Evolutionary conservation across 2,888 invertebrate genomes (phyloP).

Genomic region (Himalopsyche japonica): DNA sequence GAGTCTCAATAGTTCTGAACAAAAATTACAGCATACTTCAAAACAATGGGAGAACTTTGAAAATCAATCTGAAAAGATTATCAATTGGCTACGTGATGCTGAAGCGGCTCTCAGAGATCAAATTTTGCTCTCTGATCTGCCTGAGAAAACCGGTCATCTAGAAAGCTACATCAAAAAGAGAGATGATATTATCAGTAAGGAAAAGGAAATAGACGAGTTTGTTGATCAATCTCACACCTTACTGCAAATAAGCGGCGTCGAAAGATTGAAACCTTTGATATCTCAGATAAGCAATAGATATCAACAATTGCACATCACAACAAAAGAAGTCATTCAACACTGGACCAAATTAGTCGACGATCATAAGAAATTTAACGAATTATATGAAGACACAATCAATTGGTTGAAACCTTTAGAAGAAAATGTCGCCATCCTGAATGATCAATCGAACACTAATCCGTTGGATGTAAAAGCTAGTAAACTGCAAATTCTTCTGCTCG

Average conservation of each 20-base stretch:
- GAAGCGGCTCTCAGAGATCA: constrained; percentile 87
- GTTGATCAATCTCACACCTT: constrained; percentile 87
- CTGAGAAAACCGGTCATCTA: constrained; percentile 79
- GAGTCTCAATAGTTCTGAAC: constrained; percentile 69
- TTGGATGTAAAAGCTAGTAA: constrained; percentile 69
- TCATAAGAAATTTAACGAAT: constrained; percentile 77
- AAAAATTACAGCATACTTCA: constrained; percentile 73
- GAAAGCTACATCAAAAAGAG: constrained; percentile 73
- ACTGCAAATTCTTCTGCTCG: constrained; percentile 73
- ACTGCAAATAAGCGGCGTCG: constrained; percentile 80
- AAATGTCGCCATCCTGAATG: constrained; percentile 66
- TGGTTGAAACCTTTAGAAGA: constrained; percentile 81
- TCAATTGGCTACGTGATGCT: constrained; percentile 83
- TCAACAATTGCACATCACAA: constrained; percentile 76
- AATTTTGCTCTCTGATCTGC: constrained; percentile 75
- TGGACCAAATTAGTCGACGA: constrained; percentile 84
- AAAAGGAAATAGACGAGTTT: constrained; percentile 84
- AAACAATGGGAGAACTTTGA: constrained; percentile 90
- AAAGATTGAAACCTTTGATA: constrained; percentile 82
- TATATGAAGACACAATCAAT: constrained; percentile 71
- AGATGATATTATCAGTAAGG: constrained; percentile 76
- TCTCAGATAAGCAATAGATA: constrained; percentile 89
- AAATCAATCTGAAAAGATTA: constrained; percentile 74
- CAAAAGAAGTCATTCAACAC: constrained; percentile 83
- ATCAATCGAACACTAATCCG: constrained; percentile 59